phyloP scores from a whole-genome alignment of 2,797 vertebrate species.

The Taeniopygia guttata region DNA sequence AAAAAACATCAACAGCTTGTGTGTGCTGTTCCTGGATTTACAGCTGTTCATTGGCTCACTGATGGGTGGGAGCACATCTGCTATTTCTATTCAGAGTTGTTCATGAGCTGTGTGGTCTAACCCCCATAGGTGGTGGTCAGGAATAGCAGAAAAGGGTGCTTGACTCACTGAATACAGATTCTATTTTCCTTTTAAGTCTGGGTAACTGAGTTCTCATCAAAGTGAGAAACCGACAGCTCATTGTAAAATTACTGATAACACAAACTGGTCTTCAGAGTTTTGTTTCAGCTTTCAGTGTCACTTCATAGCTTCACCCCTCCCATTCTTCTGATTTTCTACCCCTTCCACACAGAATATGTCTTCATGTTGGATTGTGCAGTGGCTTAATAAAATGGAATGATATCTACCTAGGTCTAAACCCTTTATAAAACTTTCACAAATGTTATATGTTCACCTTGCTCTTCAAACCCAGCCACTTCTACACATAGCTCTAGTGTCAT shows the following conservation, averaged over 20 bases:
- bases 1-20: background rate
- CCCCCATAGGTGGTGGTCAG: background rate
- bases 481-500: background rate
- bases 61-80: background rate
- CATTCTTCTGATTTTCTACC: background rate
- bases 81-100: background rate
- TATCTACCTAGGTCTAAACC: background rate
- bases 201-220: background rate
- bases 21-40: background rate
- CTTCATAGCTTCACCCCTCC: background rate
- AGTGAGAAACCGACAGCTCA: background rate
- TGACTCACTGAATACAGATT: background rate
- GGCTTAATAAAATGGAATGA: background rate
- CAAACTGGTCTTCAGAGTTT: background rate
- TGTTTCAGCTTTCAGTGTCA: background rate
- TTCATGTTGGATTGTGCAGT: background rate
- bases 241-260: background rate
- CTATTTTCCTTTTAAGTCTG: background rate
- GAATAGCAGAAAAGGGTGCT: background rate
- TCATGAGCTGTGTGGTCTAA: slow-evolving; percentile 15
- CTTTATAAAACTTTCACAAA: background rate
- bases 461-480: background rate
- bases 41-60: background rate
- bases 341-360: background rate
- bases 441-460: background rate